Conservation (phyloP, 2,113 vertebrate genomes). For the Suncus etruscus region DNA sequence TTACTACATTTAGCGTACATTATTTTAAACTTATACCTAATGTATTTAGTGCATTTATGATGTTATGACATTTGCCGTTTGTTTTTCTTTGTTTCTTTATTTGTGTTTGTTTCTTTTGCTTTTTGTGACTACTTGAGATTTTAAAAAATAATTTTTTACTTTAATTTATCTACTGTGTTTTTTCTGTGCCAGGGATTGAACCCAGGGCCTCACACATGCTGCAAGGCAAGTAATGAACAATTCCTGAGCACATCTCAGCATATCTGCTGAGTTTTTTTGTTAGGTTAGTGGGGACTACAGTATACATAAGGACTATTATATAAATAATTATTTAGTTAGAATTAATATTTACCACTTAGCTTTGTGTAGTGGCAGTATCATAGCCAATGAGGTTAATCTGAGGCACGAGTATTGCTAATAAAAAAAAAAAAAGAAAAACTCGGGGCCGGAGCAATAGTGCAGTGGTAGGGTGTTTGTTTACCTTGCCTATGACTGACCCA, state of each 20-base stretch:
- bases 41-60: constrained; percentile 12
- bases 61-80: constrained; percentile 15
- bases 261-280: background rate
- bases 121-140: background rate
- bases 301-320: too few species aligned
- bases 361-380: too few species aligned
- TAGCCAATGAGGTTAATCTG: too few species aligned
- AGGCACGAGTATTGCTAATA: too few species aligned
- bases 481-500: too few species aligned
- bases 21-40: constrained; percentile 7
- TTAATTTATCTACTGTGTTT: background rate
- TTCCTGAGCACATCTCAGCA: background rate
- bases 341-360: constrained; percentile 28
- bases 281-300: background rate
- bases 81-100: constrained; percentile 19
- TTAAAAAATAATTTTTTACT: background rate
- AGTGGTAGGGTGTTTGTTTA: too few species aligned
- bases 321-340: background rate
- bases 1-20: constrained; percentile 1
- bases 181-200: too few species aligned
- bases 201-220: too few species aligned
- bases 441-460: too few species aligned
- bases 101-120: constrained; percentile 49
- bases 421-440: too few species aligned
- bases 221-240: too few species aligned